Evolutionary conservation across 2,888 invertebrate species (phyloP).

Genomic region (Cephus nigrinus): DNA sequence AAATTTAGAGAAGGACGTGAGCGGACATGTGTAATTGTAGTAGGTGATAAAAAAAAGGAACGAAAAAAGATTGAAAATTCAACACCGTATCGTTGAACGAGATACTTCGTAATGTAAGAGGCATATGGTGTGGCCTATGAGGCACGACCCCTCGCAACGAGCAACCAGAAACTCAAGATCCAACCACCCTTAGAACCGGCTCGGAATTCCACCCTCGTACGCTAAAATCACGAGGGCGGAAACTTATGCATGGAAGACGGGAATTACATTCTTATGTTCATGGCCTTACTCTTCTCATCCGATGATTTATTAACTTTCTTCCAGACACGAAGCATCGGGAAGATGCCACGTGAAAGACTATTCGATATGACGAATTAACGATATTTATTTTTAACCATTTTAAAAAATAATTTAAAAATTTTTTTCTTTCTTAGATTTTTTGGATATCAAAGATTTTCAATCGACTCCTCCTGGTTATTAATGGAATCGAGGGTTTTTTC

Average conservation of each 20-base stretch:
- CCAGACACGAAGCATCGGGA: neutral
- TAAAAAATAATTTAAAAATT: too few relatives aligned
- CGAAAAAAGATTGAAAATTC: neutral
- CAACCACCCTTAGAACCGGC: constrained; percentile 24
- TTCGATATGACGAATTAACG: neutral
- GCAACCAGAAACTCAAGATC: neutral
- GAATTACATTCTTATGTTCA: constrained; percentile 10
- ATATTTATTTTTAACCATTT: too few relatives aligned
- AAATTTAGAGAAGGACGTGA: neutral
- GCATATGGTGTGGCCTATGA: constrained; percentile 44
- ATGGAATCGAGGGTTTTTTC: constrained; percentile 18
- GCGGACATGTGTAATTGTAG: neutral
- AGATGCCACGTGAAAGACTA: neutral
- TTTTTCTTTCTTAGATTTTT: too few relatives aligned
- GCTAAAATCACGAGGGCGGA: constrained; percentile 45
- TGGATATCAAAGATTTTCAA: neutral
- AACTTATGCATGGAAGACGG: constrained; percentile 42
- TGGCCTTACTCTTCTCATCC: neutral
- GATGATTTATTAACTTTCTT: constrained; percentile 6
- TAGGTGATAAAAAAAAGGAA: neutral
- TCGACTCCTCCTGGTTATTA: neutral
- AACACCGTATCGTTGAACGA: neutral
- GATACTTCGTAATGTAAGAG: constrained; percentile 39
- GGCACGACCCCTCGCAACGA: constrained; percentile 16
- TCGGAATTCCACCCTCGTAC: constrained; percentile 41